Conservation (phyloP, 2,797 vertebrate genomes). For the Platalea minor region DNA sequence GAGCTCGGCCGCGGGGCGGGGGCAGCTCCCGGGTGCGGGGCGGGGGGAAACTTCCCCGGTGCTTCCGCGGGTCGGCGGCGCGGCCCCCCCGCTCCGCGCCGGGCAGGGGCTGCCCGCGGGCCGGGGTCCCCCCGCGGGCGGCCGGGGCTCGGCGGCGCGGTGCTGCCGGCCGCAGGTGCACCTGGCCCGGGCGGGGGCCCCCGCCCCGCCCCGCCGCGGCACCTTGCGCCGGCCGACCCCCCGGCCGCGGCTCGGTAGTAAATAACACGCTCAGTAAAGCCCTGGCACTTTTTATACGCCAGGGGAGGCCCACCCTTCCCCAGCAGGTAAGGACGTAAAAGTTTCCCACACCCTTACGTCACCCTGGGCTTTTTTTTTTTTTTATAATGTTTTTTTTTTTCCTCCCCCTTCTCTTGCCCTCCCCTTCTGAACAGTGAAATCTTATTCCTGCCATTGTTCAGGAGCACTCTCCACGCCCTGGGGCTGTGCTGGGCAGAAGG, state of each 20-base stretch:
- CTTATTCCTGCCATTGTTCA: not conserved
- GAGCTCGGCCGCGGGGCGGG: not conserved
- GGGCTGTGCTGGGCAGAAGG: not conserved
- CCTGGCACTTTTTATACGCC: not conserved
- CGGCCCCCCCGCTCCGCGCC: not conserved
- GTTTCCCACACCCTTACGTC: slow-evolving; percentile 19
- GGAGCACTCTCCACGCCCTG: not conserved
- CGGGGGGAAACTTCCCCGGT: not conserved
- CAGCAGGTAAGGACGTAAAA: slow-evolving; percentile 2
- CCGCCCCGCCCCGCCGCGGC: not conserved
- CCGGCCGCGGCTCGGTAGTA: not conserved
- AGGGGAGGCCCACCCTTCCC: not conserved
- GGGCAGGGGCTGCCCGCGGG: not conserved
- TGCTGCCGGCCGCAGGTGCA: slow-evolving; percentile 10
- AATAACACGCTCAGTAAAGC: not conserved
- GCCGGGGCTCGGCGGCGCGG: not conserved
- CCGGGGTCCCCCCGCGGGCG: not conserved
- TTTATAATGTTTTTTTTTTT: no score
- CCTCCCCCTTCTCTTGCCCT: not conserved
- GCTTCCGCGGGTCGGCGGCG: not conserved
- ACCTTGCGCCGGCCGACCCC: not conserved
- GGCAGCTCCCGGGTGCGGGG: not conserved
- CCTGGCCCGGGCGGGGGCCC: not conserved
- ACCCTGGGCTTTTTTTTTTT: not conserved
- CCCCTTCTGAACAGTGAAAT: not conserved